phyloP scores from a whole-genome alignment of 1,140 invertebrate species.

The Microvelia longipes region DNA sequence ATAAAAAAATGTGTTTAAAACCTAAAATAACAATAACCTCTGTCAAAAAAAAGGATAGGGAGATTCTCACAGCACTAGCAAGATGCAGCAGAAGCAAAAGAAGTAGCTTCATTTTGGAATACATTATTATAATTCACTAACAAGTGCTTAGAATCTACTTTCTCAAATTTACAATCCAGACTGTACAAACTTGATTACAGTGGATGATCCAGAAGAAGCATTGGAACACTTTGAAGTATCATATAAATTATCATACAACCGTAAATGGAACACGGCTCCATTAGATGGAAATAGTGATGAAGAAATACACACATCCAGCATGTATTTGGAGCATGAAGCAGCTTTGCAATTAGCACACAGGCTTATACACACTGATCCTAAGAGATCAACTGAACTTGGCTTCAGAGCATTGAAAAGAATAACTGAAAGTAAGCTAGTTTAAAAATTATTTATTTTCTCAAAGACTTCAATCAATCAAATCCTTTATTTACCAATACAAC shows the following conservation, averaged over 20 bases:
- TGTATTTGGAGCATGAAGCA: neutral
- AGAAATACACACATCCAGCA: neutral
- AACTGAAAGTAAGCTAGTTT: neutral
- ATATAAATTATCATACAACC: neutral
- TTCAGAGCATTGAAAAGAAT: slow-evolving; percentile 1
- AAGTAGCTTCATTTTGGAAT: too few species aligned
- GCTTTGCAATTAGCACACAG: neutral
- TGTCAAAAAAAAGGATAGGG: too few species aligned
- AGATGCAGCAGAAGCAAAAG: too few species aligned
- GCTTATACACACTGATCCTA: neutral
- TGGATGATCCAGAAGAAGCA: slow-evolving; percentile 3
- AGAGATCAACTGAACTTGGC: neutral
- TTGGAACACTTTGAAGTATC: neutral
- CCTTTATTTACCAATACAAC: neutral
- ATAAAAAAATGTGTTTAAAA: too few species aligned
- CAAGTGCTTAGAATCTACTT: too few species aligned
- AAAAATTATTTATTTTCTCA: neutral
- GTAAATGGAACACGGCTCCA: neutral
- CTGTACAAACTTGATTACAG: neutral
- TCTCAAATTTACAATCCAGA: too few species aligned
- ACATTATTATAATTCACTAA: too few species aligned
- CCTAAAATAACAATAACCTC: too few species aligned
- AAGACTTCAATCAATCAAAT: neutral
- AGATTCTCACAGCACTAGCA: too few species aligned
- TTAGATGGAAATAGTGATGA: neutral